phyloP scores from a whole-genome alignment of 1,140 invertebrate species.

The Pseudomyrmex gracilis region DNA sequence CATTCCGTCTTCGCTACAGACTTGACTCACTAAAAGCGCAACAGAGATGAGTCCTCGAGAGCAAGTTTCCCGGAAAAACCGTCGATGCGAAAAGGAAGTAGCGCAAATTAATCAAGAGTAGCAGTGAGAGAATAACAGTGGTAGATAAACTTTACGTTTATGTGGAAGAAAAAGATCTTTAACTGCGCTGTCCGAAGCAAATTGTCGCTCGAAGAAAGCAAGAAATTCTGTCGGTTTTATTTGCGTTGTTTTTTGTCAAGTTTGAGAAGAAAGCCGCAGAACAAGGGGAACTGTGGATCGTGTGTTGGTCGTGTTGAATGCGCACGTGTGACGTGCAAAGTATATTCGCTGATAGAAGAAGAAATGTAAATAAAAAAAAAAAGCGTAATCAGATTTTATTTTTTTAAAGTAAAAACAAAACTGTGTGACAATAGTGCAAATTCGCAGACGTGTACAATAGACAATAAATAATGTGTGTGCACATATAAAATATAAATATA shows the following conservation, averaged over 20 bases:
- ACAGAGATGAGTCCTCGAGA: conserved; percentile 33
- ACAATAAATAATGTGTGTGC: not conserved
- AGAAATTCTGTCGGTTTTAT: not conserved
- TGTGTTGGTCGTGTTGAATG: not conserved
- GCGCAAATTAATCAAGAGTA: no score
- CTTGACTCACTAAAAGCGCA: conserved; percentile 91
- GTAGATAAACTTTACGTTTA: not conserved
- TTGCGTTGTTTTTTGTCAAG: not conserved
- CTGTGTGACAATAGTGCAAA: conserved; percentile 36
- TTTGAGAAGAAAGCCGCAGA: not conserved
- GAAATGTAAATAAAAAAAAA: conserved; percentile 28
- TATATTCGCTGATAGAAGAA: not conserved
- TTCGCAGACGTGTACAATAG: conserved; percentile 13
- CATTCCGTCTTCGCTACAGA: conserved; percentile 97
- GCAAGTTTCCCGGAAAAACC: not conserved
- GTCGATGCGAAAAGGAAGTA: no score
- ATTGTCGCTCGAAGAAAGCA: not conserved
- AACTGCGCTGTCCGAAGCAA: not conserved
- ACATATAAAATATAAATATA: not conserved
- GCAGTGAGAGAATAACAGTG: no score
- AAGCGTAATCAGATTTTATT: conserved; percentile 42
- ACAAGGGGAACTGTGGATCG: not conserved
- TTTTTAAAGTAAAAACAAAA: conserved; percentile 27
- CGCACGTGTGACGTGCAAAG: conserved; percentile 15
- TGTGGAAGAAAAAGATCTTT: not conserved